Percentiles rank a stretch among this genome's conserved stretches.
Conservation (phyloP, 1,140 invertebrate species). For the Diuraphis noxia region DNA sequence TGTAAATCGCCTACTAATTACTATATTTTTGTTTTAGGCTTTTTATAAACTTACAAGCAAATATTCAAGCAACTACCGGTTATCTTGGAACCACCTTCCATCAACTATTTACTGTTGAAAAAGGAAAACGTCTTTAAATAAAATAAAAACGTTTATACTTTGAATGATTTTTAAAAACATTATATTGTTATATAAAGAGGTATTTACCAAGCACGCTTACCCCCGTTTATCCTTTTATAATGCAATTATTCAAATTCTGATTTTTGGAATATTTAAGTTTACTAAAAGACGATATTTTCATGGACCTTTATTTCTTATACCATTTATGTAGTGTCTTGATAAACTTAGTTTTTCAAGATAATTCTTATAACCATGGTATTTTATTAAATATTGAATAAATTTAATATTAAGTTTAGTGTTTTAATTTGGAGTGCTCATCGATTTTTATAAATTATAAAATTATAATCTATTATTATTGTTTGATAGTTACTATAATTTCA, state of each 20-base stretch:
- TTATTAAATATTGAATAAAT: no score
- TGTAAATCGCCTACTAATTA: background rate
- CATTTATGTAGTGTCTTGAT: background rate
- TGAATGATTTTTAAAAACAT: background rate
- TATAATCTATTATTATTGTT: no score
- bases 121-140: background rate
- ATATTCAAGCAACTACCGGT: background rate
- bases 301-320: background rate
- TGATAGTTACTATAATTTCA: no score
- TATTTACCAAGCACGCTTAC: background rate
- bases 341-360: background rate
- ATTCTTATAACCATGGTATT: no score
- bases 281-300: background rate
- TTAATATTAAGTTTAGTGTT: no score
- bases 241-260: background rate
- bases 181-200: background rate
- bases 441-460: no score
- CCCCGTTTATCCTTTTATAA: background rate
- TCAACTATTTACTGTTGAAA: constrained; percentile 13
- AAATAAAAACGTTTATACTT: background rate
- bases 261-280: background rate
- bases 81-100: constrained; percentile 10
- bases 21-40: background rate
- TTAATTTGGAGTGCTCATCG: no score
- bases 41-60: background rate